Conservation (phyloP, 1,140 invertebrate genomes). For the Pachypsylla venusta region DNA sequence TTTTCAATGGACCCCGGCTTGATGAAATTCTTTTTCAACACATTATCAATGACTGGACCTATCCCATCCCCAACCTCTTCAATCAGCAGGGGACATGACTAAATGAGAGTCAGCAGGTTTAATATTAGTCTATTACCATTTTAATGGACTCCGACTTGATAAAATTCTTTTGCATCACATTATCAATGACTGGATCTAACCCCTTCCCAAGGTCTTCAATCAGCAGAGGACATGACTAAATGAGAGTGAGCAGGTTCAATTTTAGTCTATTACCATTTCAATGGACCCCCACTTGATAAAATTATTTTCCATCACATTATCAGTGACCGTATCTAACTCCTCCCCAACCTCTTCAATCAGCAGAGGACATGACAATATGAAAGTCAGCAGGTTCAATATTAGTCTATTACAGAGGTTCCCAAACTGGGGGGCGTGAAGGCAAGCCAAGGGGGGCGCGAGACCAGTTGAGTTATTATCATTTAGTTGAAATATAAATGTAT, state of each 20-base stretch:
- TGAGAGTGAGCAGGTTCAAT: too few relatives aligned
- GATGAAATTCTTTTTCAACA: slow-evolving; percentile 94
- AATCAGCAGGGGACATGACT: slow-evolving; percentile 74
- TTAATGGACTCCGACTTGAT: slow-evolving; percentile 91
- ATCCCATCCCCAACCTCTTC: slow-evolving; percentile 89
- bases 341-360: slow-evolving; percentile 89
- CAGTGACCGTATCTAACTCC: slow-evolving; percentile 87
- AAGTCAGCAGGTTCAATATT: too few relatives aligned
- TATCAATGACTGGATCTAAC: too few relatives aligned
- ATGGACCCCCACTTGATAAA: slow-evolving; percentile 94
- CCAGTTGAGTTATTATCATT: too few relatives aligned
- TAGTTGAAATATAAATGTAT: too few relatives aligned
- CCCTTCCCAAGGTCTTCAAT: too few relatives aligned
- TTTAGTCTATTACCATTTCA: slow-evolving; percentile 74
- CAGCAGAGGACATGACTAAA: too few relatives aligned
- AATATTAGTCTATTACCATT: too few relatives aligned
- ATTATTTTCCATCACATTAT: slow-evolving; percentile 93
- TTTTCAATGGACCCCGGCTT: slow-evolving; percentile 91
- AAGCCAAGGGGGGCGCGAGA: too few relatives aligned
- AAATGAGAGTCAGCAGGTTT: too few relatives aligned
- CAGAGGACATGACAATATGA: slow-evolving; percentile 68
- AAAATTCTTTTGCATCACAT: slow-evolving; percentile 93
- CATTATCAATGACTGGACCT: slow-evolving; percentile 91
- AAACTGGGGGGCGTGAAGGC: too few relatives aligned
- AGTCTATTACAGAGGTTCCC: too few relatives aligned